phyloP scores from a whole-genome alignment of 2,113 vertebrate genomes.

The Fregata magnificens region DNA sequence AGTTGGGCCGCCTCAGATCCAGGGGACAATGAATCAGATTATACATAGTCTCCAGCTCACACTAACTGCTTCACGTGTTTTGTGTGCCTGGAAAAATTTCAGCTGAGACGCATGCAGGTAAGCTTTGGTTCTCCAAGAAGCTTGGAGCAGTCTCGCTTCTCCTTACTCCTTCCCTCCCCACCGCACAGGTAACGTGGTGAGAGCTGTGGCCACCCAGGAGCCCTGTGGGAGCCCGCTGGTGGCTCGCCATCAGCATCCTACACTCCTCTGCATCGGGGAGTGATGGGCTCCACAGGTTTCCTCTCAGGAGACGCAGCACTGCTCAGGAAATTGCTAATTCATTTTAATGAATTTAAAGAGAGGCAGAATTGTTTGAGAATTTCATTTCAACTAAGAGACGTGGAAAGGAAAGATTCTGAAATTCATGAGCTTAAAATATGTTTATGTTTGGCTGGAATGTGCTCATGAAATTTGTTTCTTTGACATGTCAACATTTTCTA shows the following conservation, averaged over 20 bases:
- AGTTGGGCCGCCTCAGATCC: neutral
- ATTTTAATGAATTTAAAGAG: neutral
- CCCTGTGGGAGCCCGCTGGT: neutral
- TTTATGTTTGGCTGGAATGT: neutral
- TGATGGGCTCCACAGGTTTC: neutral
- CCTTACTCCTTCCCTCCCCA: neutral
- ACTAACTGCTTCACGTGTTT: neutral
- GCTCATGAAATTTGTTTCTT: neutral
- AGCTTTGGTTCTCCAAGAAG: neutral
- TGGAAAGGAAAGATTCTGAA: neutral
- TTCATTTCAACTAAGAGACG: neutral
- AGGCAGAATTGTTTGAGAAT: neutral
- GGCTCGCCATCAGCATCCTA: too few species aligned
- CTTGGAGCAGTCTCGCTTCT: neutral
- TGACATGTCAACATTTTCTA: slow-evolving; percentile 18
- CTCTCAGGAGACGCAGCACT: neutral
- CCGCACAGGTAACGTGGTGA: rapidly evolving
- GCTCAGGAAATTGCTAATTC: neutral
- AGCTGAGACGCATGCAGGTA: neutral
- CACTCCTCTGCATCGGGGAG: rapidly evolving
- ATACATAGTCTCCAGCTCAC: neutral
- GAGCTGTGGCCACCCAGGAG: neutral
- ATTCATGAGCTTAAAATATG: neutral
- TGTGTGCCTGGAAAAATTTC: neutral
- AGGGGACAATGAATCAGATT: neutral